Percentiles rank a stretch among this genome's conserved stretches.
Conservation (phyloP, 2,888 invertebrate species). For the Nomada lathburiana region DNA sequence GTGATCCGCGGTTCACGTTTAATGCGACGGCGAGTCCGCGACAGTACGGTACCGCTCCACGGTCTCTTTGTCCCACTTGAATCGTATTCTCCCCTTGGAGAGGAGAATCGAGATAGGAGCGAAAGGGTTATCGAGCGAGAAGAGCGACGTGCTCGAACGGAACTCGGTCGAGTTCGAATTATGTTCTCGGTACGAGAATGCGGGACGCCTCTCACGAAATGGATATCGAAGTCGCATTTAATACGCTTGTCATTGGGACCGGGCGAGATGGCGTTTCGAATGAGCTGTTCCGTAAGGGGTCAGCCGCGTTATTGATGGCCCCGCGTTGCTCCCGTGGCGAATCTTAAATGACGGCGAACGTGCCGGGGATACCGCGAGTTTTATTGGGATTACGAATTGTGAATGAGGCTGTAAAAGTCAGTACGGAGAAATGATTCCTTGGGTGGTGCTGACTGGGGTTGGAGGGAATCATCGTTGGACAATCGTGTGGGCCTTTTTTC, state of each 20-base stretch:
- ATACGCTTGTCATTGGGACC: constrained; percentile 48
- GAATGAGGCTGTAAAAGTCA: constrained; percentile 15
- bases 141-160: neutral
- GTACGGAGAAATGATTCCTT: neutral
- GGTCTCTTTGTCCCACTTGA: too few species aligned
- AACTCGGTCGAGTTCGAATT: constrained; percentile 45
- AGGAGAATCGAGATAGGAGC: neutral
- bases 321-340: constrained; percentile 49
- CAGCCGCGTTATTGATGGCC: constrained; percentile 52
- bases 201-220: constrained; percentile 43
- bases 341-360: constrained; percentile 45
- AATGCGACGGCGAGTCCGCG: constrained; percentile 3
- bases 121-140: constrained; percentile 5
- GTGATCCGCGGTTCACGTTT: neutral
- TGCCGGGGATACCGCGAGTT: constrained; percentile 37
- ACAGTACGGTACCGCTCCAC: neutral
- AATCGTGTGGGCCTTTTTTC: too few species aligned
- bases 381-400: constrained; percentile 38
- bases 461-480: too few species aligned
- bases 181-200: constrained; percentile 35
- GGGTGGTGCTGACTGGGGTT: neutral
- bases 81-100: too few species aligned
- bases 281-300: constrained; percentile 40
- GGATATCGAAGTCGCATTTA: constrained; percentile 56
- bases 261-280: constrained; percentile 46